Conservation (phyloP, 1,140 invertebrate species). For the Papilio polytes region DNA sequence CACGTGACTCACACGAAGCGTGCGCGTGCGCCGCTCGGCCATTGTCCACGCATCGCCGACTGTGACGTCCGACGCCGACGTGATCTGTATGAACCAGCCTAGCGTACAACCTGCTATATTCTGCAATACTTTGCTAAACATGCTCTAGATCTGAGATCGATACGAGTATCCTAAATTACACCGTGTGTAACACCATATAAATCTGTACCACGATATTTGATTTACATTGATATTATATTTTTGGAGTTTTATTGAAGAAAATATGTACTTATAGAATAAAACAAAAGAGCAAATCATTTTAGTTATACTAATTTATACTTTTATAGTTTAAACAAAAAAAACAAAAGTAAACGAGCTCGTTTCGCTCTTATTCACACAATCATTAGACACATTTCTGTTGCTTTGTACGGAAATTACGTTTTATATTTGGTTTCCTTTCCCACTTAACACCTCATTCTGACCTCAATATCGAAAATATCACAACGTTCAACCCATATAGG, state of each 20-base stretch:
- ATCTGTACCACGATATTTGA: neutral
- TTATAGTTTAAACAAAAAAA: neutral
- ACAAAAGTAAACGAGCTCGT: neutral
- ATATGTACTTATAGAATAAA: neutral
- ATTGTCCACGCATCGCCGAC: conserved; percentile 59
- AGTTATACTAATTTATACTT: neutral
- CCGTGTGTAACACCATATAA: too few relatives aligned
- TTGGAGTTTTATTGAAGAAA: neutral
- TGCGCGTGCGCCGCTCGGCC: conserved; percentile 52
- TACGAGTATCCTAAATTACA: neutral
- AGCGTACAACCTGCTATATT: conserved; percentile 13
- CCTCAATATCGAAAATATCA: conserved; percentile 4
- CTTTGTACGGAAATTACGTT: conserved; percentile 12
- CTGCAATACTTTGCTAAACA: conserved; percentile 29
- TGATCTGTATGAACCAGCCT: conserved; percentile 37
- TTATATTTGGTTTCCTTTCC: conserved; percentile 9
- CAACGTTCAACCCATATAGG: neutral
- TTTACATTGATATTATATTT: neutral
- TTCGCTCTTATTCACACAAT: conserved; percentile 12
- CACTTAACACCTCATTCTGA: conserved; percentile 15
- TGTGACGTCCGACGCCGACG: conserved; percentile 35
- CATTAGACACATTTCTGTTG: conserved; percentile 5
- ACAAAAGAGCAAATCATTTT: neutral
- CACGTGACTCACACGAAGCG: conserved; percentile 66
- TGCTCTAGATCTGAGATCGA: neutral